Percentiles rank a stretch among this genome's conserved stretches.
Evolutionary conservation across 2,888 invertebrate genomes (phyloP).

Genomic region (Sympetrum striolatum): DNA sequence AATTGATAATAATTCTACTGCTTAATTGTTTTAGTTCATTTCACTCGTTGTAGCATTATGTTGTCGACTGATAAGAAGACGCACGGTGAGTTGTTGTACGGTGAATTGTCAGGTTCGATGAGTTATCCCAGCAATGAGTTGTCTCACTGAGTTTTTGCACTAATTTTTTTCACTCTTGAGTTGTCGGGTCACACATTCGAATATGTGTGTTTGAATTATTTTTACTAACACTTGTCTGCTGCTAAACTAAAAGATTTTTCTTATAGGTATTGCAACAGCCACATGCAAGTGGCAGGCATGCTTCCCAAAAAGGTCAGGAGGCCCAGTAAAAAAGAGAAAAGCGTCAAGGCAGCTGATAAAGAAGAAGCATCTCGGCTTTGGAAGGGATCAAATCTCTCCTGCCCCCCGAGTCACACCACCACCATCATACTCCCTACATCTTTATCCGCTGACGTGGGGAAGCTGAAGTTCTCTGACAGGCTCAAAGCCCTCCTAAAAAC

Average conservation of each 20-base stretch:
- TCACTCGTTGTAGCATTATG: too few relatives aligned
- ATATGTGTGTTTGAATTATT: not conserved
- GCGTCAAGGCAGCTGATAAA: not conserved
- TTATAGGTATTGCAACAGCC: conserved; percentile 60
- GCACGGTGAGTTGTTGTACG: too few relatives aligned
- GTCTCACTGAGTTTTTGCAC: too few relatives aligned
- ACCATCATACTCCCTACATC: conserved; percentile 19
- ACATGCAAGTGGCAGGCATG: conserved; percentile 59
- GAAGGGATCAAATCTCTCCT: conserved; percentile 7
- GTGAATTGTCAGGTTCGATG: too few relatives aligned
- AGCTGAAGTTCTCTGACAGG: conserved; percentile 61
- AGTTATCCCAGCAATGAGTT: too few relatives aligned
- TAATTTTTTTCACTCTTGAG: too few relatives aligned
- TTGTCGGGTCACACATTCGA: too few relatives aligned
- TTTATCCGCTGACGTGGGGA: conserved; percentile 53
- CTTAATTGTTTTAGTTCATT: too few relatives aligned
- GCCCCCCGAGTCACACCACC: not conserved
- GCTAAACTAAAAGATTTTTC: not conserved
- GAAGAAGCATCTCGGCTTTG: conserved; percentile 2
- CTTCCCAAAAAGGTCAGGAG: conserved; percentile 56
- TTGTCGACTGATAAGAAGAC: too few relatives aligned
- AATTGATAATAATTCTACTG: too few relatives aligned
- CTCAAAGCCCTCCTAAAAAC: conserved; percentile 59
- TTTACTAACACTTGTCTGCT: not conserved
- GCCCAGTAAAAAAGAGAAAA: conserved; percentile 44